Conservation (phyloP, 2,113 vertebrate genomes). For the Perognathus longimembris region DNA sequence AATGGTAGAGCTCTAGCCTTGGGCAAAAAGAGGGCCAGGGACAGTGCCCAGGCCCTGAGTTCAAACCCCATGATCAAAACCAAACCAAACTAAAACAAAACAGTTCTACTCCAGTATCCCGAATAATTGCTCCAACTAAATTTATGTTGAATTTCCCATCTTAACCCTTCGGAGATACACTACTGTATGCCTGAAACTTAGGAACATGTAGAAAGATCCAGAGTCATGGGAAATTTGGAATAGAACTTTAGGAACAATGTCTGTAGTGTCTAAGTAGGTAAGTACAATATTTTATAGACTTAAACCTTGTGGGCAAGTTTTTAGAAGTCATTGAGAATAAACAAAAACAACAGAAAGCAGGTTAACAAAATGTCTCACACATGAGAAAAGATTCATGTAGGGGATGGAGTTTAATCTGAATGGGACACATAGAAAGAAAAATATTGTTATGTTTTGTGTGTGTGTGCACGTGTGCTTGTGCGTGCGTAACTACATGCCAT, state of each 20-base stretch:
- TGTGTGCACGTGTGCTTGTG: too few species aligned
- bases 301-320: neutral
- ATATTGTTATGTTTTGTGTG: too few species aligned
- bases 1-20: too few species aligned
- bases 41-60: neutral
- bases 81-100: neutral
- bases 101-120: neutral
- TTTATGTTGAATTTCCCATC: neutral
- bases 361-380: neutral
- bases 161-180: neutral
- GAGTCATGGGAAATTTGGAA: neutral
- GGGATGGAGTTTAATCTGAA: neutral
- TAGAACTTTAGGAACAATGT: neutral
- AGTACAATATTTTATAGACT: neutral
- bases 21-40: too few species aligned
- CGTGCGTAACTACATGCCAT: too few species aligned
- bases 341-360: constrained; percentile 1
- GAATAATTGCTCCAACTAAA: constrained; percentile 35
- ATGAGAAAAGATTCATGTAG: neutral
- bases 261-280: neutral
- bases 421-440: neutral
- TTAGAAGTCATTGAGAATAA: constrained; percentile 17
- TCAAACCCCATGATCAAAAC: too few species aligned
- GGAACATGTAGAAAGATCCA: neutral
- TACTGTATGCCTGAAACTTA: neutral